Evolutionary conservation across 2,888 invertebrate genomes (phyloP).

Genomic region (Torymus texanus): DNA sequence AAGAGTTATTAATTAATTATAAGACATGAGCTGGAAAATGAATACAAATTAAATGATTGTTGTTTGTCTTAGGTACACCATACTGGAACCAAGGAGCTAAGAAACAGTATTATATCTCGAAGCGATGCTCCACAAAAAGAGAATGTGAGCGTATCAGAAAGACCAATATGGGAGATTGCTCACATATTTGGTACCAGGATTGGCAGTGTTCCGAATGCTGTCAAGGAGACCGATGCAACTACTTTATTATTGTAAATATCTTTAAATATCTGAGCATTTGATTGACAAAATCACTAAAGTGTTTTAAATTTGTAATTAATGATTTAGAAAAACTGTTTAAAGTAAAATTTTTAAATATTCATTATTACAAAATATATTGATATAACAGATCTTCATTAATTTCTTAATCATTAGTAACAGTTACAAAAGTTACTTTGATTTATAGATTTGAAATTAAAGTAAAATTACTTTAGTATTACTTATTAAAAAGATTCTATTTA

Average conservation of each 20-base stretch:
- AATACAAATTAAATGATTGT: slow-evolving; percentile 3
- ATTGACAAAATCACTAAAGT: neutral
- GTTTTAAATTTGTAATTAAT: neutral
- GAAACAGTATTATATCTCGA: slow-evolving; percentile 95
- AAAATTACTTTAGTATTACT: too few relatives aligned
- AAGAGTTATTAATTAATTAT: too few relatives aligned
- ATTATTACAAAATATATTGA: too few relatives aligned
- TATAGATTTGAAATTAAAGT: too few relatives aligned
- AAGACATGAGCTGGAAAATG: neutral
- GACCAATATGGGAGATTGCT: slow-evolving; percentile 86
- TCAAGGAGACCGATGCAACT: slow-evolving; percentile 96
- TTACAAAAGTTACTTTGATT: too few relatives aligned
- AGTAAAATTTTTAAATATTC: too few relatives aligned
- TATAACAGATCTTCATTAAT: too few relatives aligned
- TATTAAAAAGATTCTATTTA: too few relatives aligned
- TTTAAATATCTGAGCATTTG: slow-evolving; percentile 38
- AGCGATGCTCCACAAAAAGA: slow-evolving; percentile 88
- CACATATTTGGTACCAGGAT: slow-evolving; percentile 96
- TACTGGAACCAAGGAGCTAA: slow-evolving; percentile 95
- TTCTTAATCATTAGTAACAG: too few relatives aligned
- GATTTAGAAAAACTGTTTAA: neutral
- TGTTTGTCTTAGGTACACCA: slow-evolving; percentile 80
- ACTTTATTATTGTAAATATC: slow-evolving; percentile 91
- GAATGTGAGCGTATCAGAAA: slow-evolving; percentile 85
- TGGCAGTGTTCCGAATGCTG: slow-evolving; percentile 98